Conservation (phyloP, 1,140 invertebrate genomes). For the Drosophila auraria region DNA sequence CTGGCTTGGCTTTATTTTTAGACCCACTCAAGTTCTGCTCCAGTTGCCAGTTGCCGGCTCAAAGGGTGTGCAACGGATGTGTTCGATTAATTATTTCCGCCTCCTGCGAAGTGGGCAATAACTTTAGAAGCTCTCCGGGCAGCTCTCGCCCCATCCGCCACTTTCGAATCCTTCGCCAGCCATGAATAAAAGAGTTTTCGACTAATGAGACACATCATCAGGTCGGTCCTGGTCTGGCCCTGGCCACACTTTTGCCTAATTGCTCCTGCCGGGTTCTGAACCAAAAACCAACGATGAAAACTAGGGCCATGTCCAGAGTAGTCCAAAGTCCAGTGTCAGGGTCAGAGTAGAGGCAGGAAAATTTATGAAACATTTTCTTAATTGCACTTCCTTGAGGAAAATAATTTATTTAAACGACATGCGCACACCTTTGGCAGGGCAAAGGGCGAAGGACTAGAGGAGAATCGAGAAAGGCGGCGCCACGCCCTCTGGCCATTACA, state of each 20-base stretch:
- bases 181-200: slow-evolving; percentile 49
- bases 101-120: slow-evolving; percentile 34
- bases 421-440: slow-evolving; percentile 64
- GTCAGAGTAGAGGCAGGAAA: slow-evolving; percentile 60
- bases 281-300: slow-evolving; percentile 11
- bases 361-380: slow-evolving; percentile 85
- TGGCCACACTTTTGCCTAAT: slow-evolving; percentile 38
- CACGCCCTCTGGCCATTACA: slow-evolving; percentile 11
- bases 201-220: slow-evolving; percentile 51
- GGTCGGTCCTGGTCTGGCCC: slow-evolving; percentile 22
- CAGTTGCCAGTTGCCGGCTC: slow-evolving; percentile 47
- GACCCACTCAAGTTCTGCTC: slow-evolving; percentile 42
- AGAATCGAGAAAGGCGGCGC: slow-evolving; percentile 7
- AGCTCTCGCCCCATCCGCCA: not conserved
- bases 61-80: slow-evolving; percentile 55
- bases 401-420: slow-evolving; percentile 85
- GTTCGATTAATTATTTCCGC: slow-evolving; percentile 58
- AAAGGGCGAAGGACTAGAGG: not conserved
- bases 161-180: slow-evolving; percentile 7
- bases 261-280: slow-evolving; percentile 34
- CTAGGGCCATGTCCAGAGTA: slow-evolving; percentile 20
- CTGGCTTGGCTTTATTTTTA: slow-evolving; percentile 34
- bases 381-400: slow-evolving; percentile 83
- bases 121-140: slow-evolving; percentile 26
- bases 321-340: slow-evolving; percentile 35